Percentiles rank a stretch among this genome's conserved stretches.
These are phyloP conservation scores for Leptoteleia sp. DNA, from an alignment of 1,140 invertebrate genomes.

Conservation along the genomic window DNA sequence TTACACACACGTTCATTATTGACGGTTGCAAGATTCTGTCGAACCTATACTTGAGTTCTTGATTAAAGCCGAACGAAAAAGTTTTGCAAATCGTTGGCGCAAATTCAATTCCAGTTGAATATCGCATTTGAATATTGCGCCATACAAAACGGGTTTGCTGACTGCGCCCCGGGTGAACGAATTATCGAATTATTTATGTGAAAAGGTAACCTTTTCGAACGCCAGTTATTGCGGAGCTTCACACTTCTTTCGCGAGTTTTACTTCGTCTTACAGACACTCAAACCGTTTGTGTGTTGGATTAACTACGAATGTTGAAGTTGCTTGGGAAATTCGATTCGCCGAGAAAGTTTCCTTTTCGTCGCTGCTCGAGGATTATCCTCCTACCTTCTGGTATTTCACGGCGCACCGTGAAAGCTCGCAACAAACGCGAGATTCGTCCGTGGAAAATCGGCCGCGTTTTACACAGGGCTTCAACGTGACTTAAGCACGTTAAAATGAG, in stretches of 20 bases:
- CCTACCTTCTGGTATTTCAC: constrained; percentile 49
- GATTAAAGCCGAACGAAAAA: constrained; percentile 26
- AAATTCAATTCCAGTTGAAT: constrained; percentile 30
- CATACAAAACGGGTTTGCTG: constrained; percentile 8
- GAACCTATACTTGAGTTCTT: constrained; percentile 5
- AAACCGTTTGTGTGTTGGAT: constrained; percentile 38
- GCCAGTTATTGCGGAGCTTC: constrained; percentile 45
- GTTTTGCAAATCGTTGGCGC: constrained; percentile 17
- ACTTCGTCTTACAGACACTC: constrained; percentile 30
- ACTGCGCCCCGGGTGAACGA: constrained; percentile 4
- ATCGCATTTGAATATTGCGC: constrained; percentile 56
- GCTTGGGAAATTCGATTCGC: constrained; percentile 47
- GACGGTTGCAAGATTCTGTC: constrained; percentile 25
- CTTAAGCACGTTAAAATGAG: constrained; percentile 5
- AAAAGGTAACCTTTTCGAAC: constrained; percentile 56
- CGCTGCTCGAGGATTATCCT: constrained; percentile 38
- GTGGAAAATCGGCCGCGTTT: constrained; percentile 18
- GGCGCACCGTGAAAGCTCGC: constrained; percentile 14
- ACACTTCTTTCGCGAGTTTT: constrained; percentile 48
- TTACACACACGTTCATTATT: constrained; percentile 51
- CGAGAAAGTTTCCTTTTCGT: constrained; percentile 52
- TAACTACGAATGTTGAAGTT: constrained; percentile 51
- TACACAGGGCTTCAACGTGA: constrained; percentile 24
- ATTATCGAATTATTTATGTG: constrained; percentile 42
- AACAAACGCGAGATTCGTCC: constrained; percentile 16